Evolutionary conservation across 1,140 invertebrate genomes (phyloP).

Genomic region (Eriosoma lanigerum): DNA sequence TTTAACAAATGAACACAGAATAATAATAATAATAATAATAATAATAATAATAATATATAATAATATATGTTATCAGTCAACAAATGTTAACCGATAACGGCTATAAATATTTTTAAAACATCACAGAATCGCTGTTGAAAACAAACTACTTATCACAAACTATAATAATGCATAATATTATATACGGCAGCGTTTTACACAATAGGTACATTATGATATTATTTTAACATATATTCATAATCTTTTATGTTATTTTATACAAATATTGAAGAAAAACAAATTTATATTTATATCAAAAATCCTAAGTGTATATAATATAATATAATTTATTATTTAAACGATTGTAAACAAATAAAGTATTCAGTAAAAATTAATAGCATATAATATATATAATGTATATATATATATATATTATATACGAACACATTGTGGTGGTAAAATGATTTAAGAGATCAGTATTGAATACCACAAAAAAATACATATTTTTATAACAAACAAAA

Average conservation of each 20-base stretch:
- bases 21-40: too few species aligned
- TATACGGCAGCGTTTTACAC: slow-evolving; percentile 13
- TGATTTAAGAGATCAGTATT: slow-evolving; percentile 29
- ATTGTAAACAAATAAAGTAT: not conserved
- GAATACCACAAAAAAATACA: not conserved
- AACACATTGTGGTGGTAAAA: slow-evolving; percentile 36
- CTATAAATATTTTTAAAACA: slow-evolving; percentile 8
- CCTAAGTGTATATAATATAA: not conserved
- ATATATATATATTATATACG: not conserved
- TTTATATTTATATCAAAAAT: slow-evolving; percentile 17
- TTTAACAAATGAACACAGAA: slow-evolving; percentile 22
- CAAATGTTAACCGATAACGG: not conserved
- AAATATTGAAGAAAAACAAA: not conserved
- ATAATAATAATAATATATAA: slow-evolving; percentile 7
- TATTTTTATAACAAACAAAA: not conserved
- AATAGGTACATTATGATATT: not conserved
- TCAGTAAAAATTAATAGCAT: not conserved
- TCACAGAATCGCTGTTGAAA: slow-evolving; percentile 50
- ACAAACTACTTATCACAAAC: slow-evolving; percentile 36
- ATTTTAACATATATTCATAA: too few species aligned
- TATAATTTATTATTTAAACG: not conserved
- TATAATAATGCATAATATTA: not conserved
- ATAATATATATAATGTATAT: not conserved
- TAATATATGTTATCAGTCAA: not conserved
- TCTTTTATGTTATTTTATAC: too few species aligned